A percentile compares a stretch with the other conserved stretches of the same genome.
These are phyloP conservation scores for Colostygia pectinataria DNA, from an alignment of 2,888 invertebrate genomes.

Conservation along the genomic window DNA sequence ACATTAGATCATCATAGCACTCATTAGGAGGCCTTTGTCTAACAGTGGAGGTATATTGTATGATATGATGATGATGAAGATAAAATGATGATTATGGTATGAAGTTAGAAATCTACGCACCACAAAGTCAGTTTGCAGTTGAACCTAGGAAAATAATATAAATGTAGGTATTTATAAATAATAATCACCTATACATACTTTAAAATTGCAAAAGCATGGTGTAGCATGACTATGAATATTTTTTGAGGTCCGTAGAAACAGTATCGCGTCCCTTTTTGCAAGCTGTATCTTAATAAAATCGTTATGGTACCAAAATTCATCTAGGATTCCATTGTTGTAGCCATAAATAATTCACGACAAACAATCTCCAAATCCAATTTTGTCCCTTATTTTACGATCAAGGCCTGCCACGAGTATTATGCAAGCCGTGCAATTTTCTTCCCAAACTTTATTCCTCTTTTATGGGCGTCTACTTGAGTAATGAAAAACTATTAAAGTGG, in stretches of 20 bases:
- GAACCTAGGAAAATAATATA: no score
- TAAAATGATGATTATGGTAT: no score
- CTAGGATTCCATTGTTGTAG: conserved; percentile 38
- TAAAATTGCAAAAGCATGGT: no score
- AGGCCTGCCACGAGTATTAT: conserved; percentile 59
- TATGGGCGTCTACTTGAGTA: conserved; percentile 78
- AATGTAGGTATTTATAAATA: no score
- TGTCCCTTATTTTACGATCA: conserved; percentile 60
- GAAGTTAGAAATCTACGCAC: no score
- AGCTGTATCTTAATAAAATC: background rate
- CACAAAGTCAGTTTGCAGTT: no score
- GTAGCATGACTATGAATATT: no score
- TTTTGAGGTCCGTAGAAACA: background rate
- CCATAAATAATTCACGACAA: conserved; percentile 57
- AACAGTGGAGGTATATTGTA: no score
- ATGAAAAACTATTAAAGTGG: conserved; percentile 80
- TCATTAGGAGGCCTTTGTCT: no score
- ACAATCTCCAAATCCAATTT: conserved; percentile 65
- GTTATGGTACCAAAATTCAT: conserved; percentile 18
- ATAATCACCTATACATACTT: no score
- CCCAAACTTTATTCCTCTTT: conserved; percentile 70
- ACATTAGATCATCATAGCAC: no score
- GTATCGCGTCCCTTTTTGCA: conserved; percentile 5
- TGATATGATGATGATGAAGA: no score
- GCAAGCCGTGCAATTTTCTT: conserved; percentile 79